A percentile compares a stretch with the other conserved stretches of the same genome.
phyloP scores from a whole-genome alignment of 2,113 vertebrate genomes.

The Carassius auratus region DNA sequence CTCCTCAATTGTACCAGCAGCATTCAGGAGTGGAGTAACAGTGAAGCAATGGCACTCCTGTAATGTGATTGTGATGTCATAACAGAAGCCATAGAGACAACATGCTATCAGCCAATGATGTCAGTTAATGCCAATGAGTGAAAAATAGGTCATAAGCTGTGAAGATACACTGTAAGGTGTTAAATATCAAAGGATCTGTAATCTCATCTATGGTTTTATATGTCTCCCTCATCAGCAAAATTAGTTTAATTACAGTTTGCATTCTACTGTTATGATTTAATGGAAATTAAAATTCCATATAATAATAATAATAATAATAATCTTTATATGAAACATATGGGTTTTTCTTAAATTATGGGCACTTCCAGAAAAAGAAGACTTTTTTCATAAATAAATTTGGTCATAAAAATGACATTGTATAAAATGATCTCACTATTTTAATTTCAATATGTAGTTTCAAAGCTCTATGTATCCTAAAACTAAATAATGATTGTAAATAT shows the following conservation, averaged over 20 bases:
- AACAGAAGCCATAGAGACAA: constrained; percentile 13
- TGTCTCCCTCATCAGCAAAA: background rate
- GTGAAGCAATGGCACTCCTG: constrained; percentile 25
- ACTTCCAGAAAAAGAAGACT: background rate
- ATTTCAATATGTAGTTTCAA: no score
- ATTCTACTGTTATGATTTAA: background rate
- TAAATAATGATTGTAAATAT: background rate
- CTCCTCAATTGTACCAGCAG: constrained; percentile 7
- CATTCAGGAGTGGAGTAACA: constrained; percentile 14
- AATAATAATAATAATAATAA: background rate
- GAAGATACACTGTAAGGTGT: constrained; percentile 5
- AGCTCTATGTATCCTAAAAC: no score
- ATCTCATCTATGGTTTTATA: background rate
- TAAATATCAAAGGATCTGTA: background rate
- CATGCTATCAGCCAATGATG: constrained; percentile 32
- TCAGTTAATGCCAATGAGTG: constrained; percentile 29
- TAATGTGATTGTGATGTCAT: constrained; percentile 36
- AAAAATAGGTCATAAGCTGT: background rate
- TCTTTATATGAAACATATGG: background rate
- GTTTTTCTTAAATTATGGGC: background rate
- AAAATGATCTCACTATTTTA: no score
- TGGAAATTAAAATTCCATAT: background rate
- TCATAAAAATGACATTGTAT: no score
- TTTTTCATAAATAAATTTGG: no score
- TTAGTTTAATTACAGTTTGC: background rate